Evolutionary conservation across 2,888 invertebrate species (phyloP).

Genomic region (Crossocerus cetratus): DNA sequence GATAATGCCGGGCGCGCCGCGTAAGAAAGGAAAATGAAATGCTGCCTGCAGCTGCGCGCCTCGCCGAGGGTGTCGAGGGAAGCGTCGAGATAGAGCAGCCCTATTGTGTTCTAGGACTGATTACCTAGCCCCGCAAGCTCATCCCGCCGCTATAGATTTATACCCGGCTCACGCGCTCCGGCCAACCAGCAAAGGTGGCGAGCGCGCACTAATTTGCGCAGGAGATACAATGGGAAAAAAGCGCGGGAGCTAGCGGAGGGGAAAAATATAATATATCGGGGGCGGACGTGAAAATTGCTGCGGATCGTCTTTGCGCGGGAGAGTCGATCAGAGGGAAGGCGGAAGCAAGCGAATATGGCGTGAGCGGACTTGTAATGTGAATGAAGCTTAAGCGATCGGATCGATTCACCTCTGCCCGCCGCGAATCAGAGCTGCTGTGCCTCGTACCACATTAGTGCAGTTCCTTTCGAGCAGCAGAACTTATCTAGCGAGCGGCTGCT

Average conservation of each 20-base stretch:
- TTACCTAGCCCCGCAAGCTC: slow-evolving; percentile 40
- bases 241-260: slow-evolving; percentile 36
- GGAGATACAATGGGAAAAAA: too few species aligned
- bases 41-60: slow-evolving; percentile 25
- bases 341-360: too few species aligned
- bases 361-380: too few species aligned
- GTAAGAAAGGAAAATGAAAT: slow-evolving; percentile 58
- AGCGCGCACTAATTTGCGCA: slow-evolving; percentile 44
- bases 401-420: background rate
- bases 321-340: background rate
- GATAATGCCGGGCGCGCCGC: slow-evolving; percentile 44
- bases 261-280: slow-evolving; percentile 28
- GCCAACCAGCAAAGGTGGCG: slow-evolving; percentile 13
- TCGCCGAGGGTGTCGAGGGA: background rate
- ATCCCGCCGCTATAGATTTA: slow-evolving; percentile 45
- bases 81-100: slow-evolving; percentile 12
- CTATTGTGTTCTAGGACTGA: slow-evolving; percentile 54
- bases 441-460: too few species aligned
- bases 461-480: background rate
- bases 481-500: background rate
- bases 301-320: background rate
- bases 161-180: slow-evolving; percentile 28
- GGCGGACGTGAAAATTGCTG: slow-evolving; percentile 23
- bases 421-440: background rate
- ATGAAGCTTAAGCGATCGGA: background rate